Conservation (phyloP, 1,140 invertebrate species). For the Heterodera carotae region DNA sequence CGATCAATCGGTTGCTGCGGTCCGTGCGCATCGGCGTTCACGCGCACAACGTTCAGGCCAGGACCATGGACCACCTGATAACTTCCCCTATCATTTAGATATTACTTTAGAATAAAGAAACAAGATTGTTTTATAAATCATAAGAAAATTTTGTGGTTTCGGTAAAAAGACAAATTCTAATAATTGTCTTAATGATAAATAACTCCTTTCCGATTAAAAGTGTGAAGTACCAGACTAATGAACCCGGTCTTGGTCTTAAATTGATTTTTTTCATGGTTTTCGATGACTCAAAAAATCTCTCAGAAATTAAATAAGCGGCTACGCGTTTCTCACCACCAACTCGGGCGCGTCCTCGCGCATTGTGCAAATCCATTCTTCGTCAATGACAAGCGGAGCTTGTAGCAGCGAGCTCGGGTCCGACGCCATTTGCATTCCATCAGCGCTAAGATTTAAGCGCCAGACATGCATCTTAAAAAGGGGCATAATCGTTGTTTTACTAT, state of each 20-base stretch:
- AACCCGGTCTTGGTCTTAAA: too few species aligned
- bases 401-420: slow-evolving; percentile 53
- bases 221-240: too few species aligned
- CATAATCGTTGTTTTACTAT: too few species aligned
- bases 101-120: not conserved
- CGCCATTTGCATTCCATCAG: slow-evolving; percentile 51
- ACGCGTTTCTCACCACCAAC: slow-evolving; percentile 39
- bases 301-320: not conserved
- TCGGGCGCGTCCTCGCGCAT: slow-evolving; percentile 62
- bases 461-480: slow-evolving; percentile 49
- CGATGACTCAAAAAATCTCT: too few species aligned
- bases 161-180: too few species aligned
- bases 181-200: too few species aligned
- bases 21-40: slow-evolving; percentile 48
- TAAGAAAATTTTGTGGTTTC: too few species aligned
- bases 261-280: too few species aligned
- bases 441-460: slow-evolving; percentile 54
- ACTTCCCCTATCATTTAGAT: not conserved
- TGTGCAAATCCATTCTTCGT: slow-evolving; percentile 59
- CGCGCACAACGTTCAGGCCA: slow-evolving; percentile 53
- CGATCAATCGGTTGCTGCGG: slow-evolving; percentile 55
- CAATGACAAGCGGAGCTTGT: slow-evolving; percentile 51
- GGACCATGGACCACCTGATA: slow-evolving; percentile 52
- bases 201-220: too few species aligned
- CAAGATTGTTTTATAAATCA: not conserved